Percentiles rank a stretch among this genome's conserved stretches.
Conservation (phyloP, 2,888 invertebrate genomes). For the Chalcosyrphus nemorum region DNA sequence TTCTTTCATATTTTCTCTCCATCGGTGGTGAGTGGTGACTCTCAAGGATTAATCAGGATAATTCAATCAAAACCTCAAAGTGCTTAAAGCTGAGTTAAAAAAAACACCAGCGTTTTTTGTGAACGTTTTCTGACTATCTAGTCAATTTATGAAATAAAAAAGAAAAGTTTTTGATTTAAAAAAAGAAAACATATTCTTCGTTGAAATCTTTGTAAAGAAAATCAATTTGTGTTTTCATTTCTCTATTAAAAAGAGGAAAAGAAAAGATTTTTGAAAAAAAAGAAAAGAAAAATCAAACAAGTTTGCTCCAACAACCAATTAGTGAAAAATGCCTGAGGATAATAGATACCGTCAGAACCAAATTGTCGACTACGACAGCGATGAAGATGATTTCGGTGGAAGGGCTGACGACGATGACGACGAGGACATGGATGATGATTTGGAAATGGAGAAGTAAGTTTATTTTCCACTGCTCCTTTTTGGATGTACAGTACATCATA, state of each 20-base stretch:
- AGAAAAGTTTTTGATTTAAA: background rate
- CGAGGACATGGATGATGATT: constrained; percentile 75
- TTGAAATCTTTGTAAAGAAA: background rate
- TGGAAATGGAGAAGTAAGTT: constrained; percentile 78
- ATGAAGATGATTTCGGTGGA: constrained; percentile 78
- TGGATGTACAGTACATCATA: no score
- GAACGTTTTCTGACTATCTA: background rate
- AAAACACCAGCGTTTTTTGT: background rate
- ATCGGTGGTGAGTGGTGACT: background rate
- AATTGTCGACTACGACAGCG: constrained; percentile 79
- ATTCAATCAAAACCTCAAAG: background rate
- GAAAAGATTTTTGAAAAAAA: background rate
- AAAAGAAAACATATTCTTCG: background rate
- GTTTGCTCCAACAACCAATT: background rate
- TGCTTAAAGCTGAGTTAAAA: background rate
- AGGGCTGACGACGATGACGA: constrained; percentile 75
- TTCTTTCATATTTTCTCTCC: background rate
- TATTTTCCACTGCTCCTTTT: background rate
- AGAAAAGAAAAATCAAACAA: background rate
- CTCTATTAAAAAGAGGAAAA: background rate
- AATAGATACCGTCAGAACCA: constrained; percentile 74
- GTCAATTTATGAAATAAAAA: background rate
- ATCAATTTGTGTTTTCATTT: background rate
- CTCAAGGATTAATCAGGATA: constrained; percentile 22
- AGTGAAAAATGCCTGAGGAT: constrained; percentile 56